Evolutionary conservation across 2,797 vertebrate species (phyloP), one percentile per base, ranked within the genome.

Genomic region (Sebastes steindachneri): DNA sequence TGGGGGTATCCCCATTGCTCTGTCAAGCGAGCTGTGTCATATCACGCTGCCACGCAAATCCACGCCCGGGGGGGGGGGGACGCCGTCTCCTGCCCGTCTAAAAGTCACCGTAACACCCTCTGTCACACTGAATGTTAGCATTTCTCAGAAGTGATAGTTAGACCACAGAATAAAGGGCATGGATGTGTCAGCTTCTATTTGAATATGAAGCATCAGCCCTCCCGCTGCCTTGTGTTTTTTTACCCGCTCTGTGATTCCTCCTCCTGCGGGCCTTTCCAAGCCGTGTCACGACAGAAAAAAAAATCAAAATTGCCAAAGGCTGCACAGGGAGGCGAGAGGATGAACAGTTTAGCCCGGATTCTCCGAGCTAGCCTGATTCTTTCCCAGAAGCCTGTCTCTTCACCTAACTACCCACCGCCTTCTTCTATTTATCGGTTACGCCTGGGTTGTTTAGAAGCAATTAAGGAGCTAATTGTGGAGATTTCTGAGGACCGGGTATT

Each of bases 401-500:
- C 76, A 83, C 79, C 86, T 78, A 90, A 91, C 87, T 81, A 86
- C 88, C 87, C 63, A 79, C 91, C 78, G 72, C 83, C 84, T 88
- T 74, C 85, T 81, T 95, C 88, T 89, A 90, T 95, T 94, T 94
- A 95, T 94, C 93, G 92, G 92, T 93, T 95, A 91, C 91, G 91
- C 93, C 93, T 95, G 90, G 88, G 91, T 95, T 95, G 91, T 95
- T 96, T 95, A 95, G 94, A 94, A 84, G 92, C 95, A 95, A 96
- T 96, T 96, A 96, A 94, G 92, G 80, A 93, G 90, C 92, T 96
- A 96, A 96, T 96, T 95, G 95, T 94, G 85, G 92, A 88, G 93
- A 93, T 94, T 93, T 94, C 92, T 88, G 93, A 94, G 94, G 91
- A 94, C 87, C 79, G 90, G 89, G 85, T 93, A 94, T 94, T 95